Evolutionary conservation across 2,113 vertebrate genomes (phyloP).

Genomic region (Rutilus rutilus): DNA sequence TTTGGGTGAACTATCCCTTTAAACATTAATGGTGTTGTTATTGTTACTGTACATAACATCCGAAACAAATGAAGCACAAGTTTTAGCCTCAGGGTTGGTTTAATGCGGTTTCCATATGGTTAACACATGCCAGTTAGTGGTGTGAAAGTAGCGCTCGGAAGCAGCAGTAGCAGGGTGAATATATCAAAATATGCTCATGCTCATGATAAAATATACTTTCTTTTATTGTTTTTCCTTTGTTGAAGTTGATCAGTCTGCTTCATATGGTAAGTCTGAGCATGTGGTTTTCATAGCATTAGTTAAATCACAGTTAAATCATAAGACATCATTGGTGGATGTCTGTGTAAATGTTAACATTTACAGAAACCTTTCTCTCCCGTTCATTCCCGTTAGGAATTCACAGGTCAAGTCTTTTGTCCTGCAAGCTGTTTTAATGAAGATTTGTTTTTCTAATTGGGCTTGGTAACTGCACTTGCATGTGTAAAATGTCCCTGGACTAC

Average conservation of each 20-base stretch:
- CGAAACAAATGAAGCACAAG: not conserved
- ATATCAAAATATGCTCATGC: constrained; percentile 5
- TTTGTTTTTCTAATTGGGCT: not conserved
- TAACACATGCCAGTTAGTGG: not conserved
- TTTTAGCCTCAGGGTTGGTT: not conserved
- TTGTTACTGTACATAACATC: not conserved
- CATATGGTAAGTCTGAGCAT: constrained; percentile 80
- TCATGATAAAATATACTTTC: constrained; percentile 36
- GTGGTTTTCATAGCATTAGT: constrained; percentile 52
- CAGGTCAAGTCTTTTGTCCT: constrained; percentile 9
- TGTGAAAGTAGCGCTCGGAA: not conserved
- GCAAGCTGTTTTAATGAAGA: not conserved
- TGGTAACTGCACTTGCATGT: constrained; percentile 25
- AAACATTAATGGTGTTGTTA: constrained; percentile 2
- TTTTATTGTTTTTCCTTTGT: constrained; percentile 72
- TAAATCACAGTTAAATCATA: constrained; percentile 39
- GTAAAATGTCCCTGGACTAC: not conserved
- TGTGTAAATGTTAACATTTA: constrained; percentile 44
- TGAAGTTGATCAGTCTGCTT: constrained; percentile 81
- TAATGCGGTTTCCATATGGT: not conserved
- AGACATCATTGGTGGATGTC: constrained; percentile 49
- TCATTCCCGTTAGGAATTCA: constrained; percentile 12
- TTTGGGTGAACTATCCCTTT: too few species aligned
- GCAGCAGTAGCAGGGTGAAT: not conserved
- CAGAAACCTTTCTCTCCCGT: not conserved